These are phyloP conservation scores for Orchestia grillus DNA, from an alignment of 1,140 invertebrate genomes.

Conservation along the genomic window DNA sequence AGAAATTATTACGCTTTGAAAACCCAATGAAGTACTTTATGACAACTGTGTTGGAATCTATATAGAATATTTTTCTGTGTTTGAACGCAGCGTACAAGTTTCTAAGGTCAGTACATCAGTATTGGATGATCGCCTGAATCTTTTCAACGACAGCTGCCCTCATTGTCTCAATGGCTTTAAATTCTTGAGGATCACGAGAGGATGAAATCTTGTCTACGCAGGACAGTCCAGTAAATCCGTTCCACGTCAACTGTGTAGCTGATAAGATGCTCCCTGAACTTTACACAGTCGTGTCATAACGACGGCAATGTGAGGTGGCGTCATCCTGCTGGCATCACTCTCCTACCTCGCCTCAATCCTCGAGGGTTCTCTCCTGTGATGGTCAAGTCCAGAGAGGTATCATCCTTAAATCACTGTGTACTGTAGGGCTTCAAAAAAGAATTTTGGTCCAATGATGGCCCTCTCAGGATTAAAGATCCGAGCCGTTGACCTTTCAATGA, in stretches of 20 bases:
- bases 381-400: not conserved
- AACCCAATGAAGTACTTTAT: no score
- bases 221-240: not conserved
- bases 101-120: not conserved
- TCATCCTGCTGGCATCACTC: not conserved
- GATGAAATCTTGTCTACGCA: not conserved
- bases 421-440: not conserved
- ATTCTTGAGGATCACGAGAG: not conserved
- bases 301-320: not conserved
- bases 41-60: no score
- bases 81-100: no score
- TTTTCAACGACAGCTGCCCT: not conserved
- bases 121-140: not conserved
- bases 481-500: not conserved
- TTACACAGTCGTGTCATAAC: not conserved
- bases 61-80: no score
- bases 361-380: not conserved
- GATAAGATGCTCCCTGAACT: not conserved
- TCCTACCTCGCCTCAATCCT: not conserved
- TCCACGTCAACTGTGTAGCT: not conserved
- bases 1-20: no score
- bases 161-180: not conserved
- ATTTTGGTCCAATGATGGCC: not conserved
- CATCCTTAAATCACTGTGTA: not conserved
- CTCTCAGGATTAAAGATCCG: not conserved